phyloP scores from a whole-genome alignment of 2,797 vertebrate genomes.

The Leptatherina wallacei region DNA sequence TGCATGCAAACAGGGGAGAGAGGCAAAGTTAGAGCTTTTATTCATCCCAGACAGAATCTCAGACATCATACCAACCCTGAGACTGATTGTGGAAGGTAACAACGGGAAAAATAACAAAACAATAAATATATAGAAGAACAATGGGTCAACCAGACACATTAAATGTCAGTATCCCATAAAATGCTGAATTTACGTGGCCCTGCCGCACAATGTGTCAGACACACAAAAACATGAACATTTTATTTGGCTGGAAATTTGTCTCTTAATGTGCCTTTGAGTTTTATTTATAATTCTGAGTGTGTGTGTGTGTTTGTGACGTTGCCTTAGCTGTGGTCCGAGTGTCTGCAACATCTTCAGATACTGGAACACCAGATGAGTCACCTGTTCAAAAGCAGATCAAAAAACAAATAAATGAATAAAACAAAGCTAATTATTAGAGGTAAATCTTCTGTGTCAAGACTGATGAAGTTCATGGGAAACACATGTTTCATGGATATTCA shows the following conservation, averaged over 20 bases:
- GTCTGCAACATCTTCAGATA: conserved; percentile 96
- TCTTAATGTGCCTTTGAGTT: not conserved
- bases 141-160: conserved; percentile 17
- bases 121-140: conserved; percentile 16
- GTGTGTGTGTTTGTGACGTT: conserved; percentile 18
- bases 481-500: not conserved
- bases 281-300: conserved; percentile 1
- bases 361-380: conserved; percentile 93
- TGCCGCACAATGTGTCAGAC: too few relatives aligned
- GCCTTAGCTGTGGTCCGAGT: conserved; percentile 92
- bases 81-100: conserved; percentile 6
- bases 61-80: conserved; percentile 11
- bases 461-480: not conserved
- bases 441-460: not conserved
- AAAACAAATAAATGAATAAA: not conserved
- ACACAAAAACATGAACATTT: not conserved
- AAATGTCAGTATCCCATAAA: conserved; percentile 3
- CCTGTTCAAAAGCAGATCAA: conserved; percentile 78
- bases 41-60: conserved; percentile 9
- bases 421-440: not conserved
- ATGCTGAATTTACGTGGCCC: conserved; percentile 7
- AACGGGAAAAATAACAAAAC: conserved; percentile 13
- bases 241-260: not conserved
- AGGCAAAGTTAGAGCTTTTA: conserved; percentile 24
- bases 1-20: conserved; percentile 55